Evolutionary conservation across 2,113 vertebrate genomes (phyloP).

Genomic region (Bostrychus sinensis): DNA sequence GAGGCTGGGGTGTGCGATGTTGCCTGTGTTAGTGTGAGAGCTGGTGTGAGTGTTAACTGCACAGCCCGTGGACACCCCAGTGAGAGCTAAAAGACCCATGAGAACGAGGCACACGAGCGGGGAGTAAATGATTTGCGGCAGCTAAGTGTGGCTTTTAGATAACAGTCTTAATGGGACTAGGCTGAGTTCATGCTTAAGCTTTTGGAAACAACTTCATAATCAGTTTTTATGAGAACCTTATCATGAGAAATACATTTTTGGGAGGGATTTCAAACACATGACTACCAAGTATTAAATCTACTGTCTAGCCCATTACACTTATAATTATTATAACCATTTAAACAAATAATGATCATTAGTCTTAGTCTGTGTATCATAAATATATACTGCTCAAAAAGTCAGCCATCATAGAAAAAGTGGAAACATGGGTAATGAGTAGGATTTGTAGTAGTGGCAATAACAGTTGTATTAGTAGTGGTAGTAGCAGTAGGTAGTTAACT

Average conservation of each 20-base stretch:
- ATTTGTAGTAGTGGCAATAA: too few species aligned
- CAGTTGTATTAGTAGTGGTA: too few species aligned
- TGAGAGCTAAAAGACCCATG: conserved; percentile 66
- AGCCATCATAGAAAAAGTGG: too few species aligned
- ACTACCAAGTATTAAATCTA: neutral
- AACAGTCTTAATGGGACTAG: conserved; percentile 36
- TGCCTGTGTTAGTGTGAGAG: conserved; percentile 52
- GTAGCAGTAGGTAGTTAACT: too few species aligned
- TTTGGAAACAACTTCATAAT: conserved; percentile 34
- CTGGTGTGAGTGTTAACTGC: conserved; percentile 67
- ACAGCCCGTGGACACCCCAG: conserved; percentile 52
- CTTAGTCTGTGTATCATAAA: too few species aligned
- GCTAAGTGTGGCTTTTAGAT: conserved; percentile 52
- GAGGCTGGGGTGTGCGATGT: conserved; percentile 50
- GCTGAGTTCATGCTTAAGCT: conserved; percentile 30
- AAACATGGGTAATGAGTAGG: too few species aligned
- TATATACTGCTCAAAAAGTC: too few species aligned
- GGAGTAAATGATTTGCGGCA: conserved; percentile 58
- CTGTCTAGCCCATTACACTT: too few species aligned
- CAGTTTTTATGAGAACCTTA: conserved; percentile 2
- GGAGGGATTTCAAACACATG: neutral
- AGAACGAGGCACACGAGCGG: conserved; percentile 42
- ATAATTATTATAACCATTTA: too few species aligned
- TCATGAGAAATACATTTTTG: conserved; percentile 7
- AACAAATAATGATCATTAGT: too few species aligned